Conservation (phyloP, 2,797 vertebrate genomes). For the Malurus leucopterus region DNA sequence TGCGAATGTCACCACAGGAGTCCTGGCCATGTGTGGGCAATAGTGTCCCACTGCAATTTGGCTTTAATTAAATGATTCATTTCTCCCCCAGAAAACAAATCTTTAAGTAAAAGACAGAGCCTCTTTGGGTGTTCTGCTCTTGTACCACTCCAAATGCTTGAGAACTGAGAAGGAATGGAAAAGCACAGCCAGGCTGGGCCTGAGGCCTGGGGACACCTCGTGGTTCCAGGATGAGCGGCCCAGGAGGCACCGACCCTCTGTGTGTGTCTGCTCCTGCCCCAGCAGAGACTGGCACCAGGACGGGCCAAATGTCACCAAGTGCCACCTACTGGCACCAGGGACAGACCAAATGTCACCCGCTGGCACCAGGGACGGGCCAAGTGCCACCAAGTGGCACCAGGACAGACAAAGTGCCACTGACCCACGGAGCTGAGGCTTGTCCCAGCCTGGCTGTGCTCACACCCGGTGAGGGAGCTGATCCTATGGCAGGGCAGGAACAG, state of each 20-base stretch:
- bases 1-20: not conserved
- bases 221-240: not conserved
- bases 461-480: not conserved
- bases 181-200: no score
- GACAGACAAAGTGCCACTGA: no score
- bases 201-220: not conserved
- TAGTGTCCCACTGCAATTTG: not conserved
- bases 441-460: rapidly evolving
- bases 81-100: not conserved
- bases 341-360: no score
- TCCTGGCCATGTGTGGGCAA: not conserved
- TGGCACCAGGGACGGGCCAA: no score
- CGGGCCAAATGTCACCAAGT: not conserved
- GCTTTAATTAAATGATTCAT: not conserved
- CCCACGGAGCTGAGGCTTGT: rapidly evolving
- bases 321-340: no score
- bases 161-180: not conserved
- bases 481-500: no score
- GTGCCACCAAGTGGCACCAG: no score
- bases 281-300: not conserved
- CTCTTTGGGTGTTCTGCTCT: no score
- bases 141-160: no score
- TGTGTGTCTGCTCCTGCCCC: not conserved
- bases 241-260: not conserved
- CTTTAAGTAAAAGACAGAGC: rapidly evolving